Base-by-base conservation (phyloP, 2,113 vertebrate genomes). In the Megaceryle torquata region DNA sequence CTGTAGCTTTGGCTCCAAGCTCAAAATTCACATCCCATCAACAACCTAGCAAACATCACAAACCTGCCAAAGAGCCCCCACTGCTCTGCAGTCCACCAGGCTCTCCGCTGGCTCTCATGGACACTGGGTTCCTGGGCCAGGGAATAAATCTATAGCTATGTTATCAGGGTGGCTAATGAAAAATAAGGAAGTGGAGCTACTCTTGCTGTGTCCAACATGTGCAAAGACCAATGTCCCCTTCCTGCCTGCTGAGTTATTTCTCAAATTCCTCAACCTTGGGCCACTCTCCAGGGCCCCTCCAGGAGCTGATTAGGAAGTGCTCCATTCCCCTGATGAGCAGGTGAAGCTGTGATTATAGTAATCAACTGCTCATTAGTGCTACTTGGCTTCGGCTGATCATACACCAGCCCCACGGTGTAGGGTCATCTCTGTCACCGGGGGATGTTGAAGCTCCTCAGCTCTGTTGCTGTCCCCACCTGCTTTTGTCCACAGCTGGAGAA, bases 341-440 rank as follows among this genome's bases (percentile, higher is more conserved):
- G 94, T 85, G 88, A 95, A 88, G 91, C 80, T 76, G 57, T 95
- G 91, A 93, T 95, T 96, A 86, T 33, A 65, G 39, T 90, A 95
- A 96, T 96, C 91, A 96, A 33, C 80, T 83, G 76, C 88, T 96
- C 91, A 92, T 95, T 96, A 95, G 67, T 31, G 41, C 60, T 90
- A 59, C 82, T 92, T 88, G 79, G 53, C 88, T 92, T 80, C 63
- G n/a, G 71, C 70, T 93, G 67, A 91, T 86, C 65, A 33, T 68
- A 63, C 37, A 75, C 22, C 74, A 91, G 54, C 64, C 53, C 84
- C 26, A 18, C 21, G 56, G 69, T 65, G 10, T 48, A 33, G 20
- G 51, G 74, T 51, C 78, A 89, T 8, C 37, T 67, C 88, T 21
- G 9, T 39, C 61, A 88, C 10, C 3, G 0, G 5, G 33, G 15